phyloP scores from a whole-genome alignment of 23 tunicate species.

The Diplosoma virens region DNA sequence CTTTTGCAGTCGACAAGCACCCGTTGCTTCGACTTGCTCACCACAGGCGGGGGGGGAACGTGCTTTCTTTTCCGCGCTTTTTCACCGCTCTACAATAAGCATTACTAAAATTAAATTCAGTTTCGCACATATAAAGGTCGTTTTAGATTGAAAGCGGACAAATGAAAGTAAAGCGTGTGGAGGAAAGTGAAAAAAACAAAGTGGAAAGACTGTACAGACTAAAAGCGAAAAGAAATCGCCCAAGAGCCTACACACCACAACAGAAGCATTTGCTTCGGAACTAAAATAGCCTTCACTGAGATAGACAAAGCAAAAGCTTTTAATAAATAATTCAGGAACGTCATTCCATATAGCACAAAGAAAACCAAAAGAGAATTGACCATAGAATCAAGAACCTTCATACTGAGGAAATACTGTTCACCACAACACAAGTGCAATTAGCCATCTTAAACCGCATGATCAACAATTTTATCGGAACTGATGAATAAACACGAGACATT shows the following conservation, averaged over 20 bases:
- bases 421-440: no score
- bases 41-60: constrained; percentile 40
- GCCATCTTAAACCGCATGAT: no score
- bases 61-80: background rate
- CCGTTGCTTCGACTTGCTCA: constrained; percentile 35
- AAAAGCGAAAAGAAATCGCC: background rate
- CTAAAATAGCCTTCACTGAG: no score
- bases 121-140: background rate
- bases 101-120: no score
- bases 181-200: background rate
- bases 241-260: background rate
- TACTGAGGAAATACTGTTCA: no score
- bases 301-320: no score
- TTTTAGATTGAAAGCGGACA: background rate
- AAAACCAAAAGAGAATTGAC: background rate
- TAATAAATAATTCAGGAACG: background rate
- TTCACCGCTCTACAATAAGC: no score
- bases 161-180: background rate
- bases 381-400: no score
- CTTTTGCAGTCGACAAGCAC: constrained; percentile 72
- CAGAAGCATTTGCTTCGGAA: no score
- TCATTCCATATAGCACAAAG: background rate
- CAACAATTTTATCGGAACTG: background rate
- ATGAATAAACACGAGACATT: no score
- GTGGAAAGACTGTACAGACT: background rate